These are phyloP conservation scores for Oopsacas minuta DNA, from an alignment of 37 sponge, comb jelly and placozoan genomes.

Conservation along the genomic window DNA sequence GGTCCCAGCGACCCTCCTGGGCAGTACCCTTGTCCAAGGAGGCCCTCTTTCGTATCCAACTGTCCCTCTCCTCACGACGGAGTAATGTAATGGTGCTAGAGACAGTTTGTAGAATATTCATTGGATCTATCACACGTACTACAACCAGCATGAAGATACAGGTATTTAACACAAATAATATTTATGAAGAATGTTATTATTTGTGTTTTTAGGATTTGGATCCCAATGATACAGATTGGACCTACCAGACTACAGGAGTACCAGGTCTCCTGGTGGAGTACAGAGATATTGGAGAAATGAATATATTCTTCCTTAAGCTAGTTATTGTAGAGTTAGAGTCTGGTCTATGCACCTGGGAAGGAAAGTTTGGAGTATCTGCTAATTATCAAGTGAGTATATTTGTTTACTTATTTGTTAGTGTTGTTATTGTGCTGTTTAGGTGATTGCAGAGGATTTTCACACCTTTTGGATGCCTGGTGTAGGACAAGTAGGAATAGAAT, in stretches of 20 bases:
- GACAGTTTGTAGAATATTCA: constrained; percentile 42
- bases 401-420: neutral
- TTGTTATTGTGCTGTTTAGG: neutral
- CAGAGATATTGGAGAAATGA: neutral
- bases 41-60: constrained; percentile 55
- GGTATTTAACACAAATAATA: too few relatives aligned
- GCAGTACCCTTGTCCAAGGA: constrained; percentile 28
- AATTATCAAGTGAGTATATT: constrained; percentile 30
- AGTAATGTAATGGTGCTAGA: constrained; percentile 47
- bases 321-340: constrained; percentile 49
- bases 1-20: neutral
- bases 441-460: constrained; percentile 39
- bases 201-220: neutral
- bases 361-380: constrained; percentile 16
- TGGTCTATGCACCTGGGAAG: constrained; percentile 50
- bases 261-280: constrained; percentile 3
- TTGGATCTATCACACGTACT: neutral
- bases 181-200: too few relatives aligned
- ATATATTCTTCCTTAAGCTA: constrained; percentile 14
- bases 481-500: constrained; percentile 33
- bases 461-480: constrained; percentile 25
- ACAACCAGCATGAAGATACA: neutral
- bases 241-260: neutral
- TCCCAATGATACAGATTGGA: neutral
- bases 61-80: constrained; percentile 53